phyloP scores from a whole-genome alignment of 2,888 invertebrate species.

The Ctena decussata region DNA sequence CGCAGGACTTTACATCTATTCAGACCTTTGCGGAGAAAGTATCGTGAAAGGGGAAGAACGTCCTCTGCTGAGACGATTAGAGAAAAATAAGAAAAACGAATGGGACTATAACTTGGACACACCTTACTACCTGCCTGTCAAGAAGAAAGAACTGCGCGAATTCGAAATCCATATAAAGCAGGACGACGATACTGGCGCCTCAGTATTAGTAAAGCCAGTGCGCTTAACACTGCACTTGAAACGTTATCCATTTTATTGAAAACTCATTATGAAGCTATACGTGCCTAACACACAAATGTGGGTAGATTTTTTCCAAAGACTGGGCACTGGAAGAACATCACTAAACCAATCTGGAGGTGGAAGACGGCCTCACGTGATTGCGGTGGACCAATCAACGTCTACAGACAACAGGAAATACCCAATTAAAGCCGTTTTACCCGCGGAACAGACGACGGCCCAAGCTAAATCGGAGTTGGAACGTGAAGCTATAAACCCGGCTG shows the following conservation, averaged over 20 bases:
- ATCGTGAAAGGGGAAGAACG: slow-evolving; percentile 48
- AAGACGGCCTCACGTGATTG: slow-evolving; percentile 28
- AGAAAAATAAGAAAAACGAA: slow-evolving; percentile 21
- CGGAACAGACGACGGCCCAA: slow-evolving; percentile 50
- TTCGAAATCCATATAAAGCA: slow-evolving; percentile 56
- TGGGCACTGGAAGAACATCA: slow-evolving; percentile 25
- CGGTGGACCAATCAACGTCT: slow-evolving; percentile 17
- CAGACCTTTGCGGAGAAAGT: slow-evolving; percentile 48
- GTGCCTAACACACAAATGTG: slow-evolving; percentile 61
- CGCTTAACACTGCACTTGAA: slow-evolving; percentile 53
- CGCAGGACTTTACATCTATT: slow-evolving; percentile 30
- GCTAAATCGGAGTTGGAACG: slow-evolving; percentile 47
- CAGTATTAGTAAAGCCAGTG: slow-evolving; percentile 37
- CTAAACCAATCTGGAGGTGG: slow-evolving; percentile 38
- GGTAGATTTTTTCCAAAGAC: slow-evolving; percentile 51
- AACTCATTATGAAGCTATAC: slow-evolving; percentile 49
- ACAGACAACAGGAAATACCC: slow-evolving; percentile 9
- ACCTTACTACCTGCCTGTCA: too few relatives aligned
- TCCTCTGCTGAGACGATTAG: slow-evolving; percentile 45
- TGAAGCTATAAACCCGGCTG: slow-evolving; percentile 42
- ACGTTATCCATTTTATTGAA: slow-evolving; percentile 20
- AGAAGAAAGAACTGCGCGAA: slow-evolving; percentile 45
- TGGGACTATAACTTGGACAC: slow-evolving; percentile 41
- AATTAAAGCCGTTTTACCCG: slow-evolving; percentile 48
- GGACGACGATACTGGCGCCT: slow-evolving; percentile 1